Percentiles rank a stretch among this genome's conserved stretches.
Conservation (phyloP, 23 tunicate genomes). For the Ascidia mentula region DNA sequence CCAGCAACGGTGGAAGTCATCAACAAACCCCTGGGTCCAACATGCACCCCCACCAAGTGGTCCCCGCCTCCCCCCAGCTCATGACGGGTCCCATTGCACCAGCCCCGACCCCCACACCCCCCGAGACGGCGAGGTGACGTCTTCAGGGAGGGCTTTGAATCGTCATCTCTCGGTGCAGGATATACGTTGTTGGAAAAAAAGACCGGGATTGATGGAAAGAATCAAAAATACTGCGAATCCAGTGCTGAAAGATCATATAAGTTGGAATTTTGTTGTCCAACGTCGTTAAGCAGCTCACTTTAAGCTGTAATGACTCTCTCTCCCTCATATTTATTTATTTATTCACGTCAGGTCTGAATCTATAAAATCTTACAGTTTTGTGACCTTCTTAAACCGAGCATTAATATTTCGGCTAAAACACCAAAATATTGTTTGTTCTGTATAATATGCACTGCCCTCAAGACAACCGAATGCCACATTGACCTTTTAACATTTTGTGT, state of each 20-base stretch:
- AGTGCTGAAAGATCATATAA: too few species aligned
- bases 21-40: not conserved
- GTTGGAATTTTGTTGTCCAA: too few species aligned
- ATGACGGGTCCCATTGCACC: not conserved
- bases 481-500: too few species aligned
- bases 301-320: not conserved
- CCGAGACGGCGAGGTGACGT: not conserved
- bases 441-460: too few species aligned
- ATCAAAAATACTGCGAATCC: not conserved
- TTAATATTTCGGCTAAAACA: too few species aligned
- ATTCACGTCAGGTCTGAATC: too few species aligned
- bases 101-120: conserved; percentile 8
- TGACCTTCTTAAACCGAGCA: too few species aligned
- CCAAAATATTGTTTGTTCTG: too few species aligned
- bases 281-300: not conserved
- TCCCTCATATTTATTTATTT: not conserved
- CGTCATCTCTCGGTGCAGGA: not conserved
- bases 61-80: not conserved
- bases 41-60: conserved; percentile 13
- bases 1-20: not conserved
- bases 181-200: not conserved
- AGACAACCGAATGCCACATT: too few species aligned
- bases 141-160: not conserved
- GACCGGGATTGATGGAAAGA: too few species aligned
- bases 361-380: too few species aligned